Base-by-base conservation (phyloP, 2,888 invertebrate genomes). In the Congeria kusceri region DNA sequence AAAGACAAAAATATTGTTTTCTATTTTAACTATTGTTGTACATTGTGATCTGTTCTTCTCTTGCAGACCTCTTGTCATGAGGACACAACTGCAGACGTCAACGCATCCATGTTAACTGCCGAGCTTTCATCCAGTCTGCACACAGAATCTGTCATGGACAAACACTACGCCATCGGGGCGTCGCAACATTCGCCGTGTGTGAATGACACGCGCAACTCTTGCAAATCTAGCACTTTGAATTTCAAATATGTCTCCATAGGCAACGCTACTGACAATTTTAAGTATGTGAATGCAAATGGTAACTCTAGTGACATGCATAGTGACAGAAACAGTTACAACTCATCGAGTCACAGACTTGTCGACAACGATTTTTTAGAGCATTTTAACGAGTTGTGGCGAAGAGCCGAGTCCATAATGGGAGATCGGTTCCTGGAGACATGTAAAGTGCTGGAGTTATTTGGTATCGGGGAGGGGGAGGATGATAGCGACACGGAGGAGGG, bases 41-140 rank as follows among this genome's bases (percentile, higher is more conserved):
- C 32, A 1, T 39, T 39, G 15, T 39, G 9, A 32, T 32, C 39
- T 9, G 9, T 39, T 39, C 39, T 74, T 66, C 13, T 59, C 25
- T 86, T 87, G 61, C 84, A 89, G 89, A 89, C 83, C 84, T 87
- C 82, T 85, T 89, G 81, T 89, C 89, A 80, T 89, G 88, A 89
- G 82, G 83, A 79, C 66, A 57, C 72, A 49, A 58, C 59, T 61
- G 39, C 3, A 39, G 80, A 77, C 56, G 83, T 64, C n/a, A 72
- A 69, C 44, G 73, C 76, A 74, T 83, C 82, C 74, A 82, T 76
- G 78, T 80, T 78, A 70, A 80, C 83, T 59, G 75, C 77, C 69
- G 78, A 80, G 75, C 80, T 80, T 78, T 80, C 83, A 66, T 78
- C 74, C 66, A 80, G 68, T 62, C 77, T 77, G 63, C 77, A 76